Percentiles rank a stretch among this genome's conserved stretches.
Evolutionary conservation across 1,140 invertebrate genomes (phyloP).

Genomic region (Drosophila nannoptera): DNA sequence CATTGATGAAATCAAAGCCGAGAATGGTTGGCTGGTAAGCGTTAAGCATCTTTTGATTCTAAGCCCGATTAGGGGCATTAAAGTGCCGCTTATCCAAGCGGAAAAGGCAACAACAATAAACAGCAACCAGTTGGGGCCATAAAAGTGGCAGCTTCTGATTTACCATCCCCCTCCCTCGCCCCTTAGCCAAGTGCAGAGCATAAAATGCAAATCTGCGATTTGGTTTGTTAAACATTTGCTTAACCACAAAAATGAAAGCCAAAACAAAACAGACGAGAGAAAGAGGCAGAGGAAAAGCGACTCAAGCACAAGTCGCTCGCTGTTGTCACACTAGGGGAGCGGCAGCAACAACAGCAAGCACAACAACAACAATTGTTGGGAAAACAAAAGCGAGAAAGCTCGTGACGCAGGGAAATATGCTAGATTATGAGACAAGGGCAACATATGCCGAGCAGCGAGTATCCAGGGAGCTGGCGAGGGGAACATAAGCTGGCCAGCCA

Average conservation of each 20-base stretch:
- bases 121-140: slow-evolving; percentile 15
- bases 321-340: slow-evolving; percentile 48
- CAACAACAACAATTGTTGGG: slow-evolving; percentile 18
- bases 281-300: slow-evolving; percentile 24
- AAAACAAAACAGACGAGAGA: slow-evolving; percentile 9
- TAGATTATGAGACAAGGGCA: slow-evolving; percentile 73
- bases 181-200: slow-evolving; percentile 43
- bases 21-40: slow-evolving; percentile 8
- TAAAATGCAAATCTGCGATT: slow-evolving; percentile 76
- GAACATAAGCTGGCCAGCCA: slow-evolving; percentile 54
- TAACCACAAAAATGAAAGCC: slow-evolving; percentile 70
- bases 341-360: slow-evolving; percentile 37
- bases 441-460: slow-evolving; percentile 64
- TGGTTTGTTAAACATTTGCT: slow-evolving; percentile 77
- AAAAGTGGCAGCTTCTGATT: slow-evolving; percentile 30
- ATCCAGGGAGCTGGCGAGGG: slow-evolving; percentile 13
- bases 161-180: not conserved
- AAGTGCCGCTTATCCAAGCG: slow-evolving; percentile 61
- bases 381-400: slow-evolving; percentile 44
- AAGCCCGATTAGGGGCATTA: slow-evolving; percentile 71
- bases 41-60: slow-evolving; percentile 59
- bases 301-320: slow-evolving; percentile 36
- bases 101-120: slow-evolving; percentile 45
- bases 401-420: slow-evolving; percentile 49
- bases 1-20: slow-evolving; percentile 33